Conservation (phyloP, 2,888 invertebrate species). For the Phengaris alcon region DNA sequence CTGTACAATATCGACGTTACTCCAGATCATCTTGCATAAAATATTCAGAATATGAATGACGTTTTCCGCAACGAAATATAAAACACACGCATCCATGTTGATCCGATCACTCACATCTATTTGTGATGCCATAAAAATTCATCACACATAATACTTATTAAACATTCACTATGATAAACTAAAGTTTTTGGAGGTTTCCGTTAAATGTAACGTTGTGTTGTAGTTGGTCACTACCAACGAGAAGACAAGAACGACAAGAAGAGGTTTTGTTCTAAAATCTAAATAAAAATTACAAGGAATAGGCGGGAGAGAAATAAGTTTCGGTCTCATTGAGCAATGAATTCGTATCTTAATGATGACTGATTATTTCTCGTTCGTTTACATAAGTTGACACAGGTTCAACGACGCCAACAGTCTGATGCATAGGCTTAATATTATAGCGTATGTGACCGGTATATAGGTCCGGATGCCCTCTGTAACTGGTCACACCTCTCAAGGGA, state of each 20-base stretch:
- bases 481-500: background rate
- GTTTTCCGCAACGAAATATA: background rate
- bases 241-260: too few relatives aligned
- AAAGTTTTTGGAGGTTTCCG: background rate
- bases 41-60: background rate
- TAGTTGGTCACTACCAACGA: too few relatives aligned
- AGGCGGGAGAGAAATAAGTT: too few relatives aligned
- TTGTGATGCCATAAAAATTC: slow-evolving; percentile 10
- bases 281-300: too few relatives aligned
- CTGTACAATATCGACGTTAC: background rate
- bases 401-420: too few relatives aligned
- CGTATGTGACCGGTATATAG: background rate
- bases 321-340: too few relatives aligned
- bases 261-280: too few relatives aligned
- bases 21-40: background rate
- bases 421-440: background rate
- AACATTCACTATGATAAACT: background rate
- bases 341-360: too few relatives aligned
- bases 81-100: background rate
- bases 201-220: background rate
- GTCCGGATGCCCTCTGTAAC: background rate
- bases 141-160: background rate
- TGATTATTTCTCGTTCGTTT: too few relatives aligned
- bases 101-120: slow-evolving; percentile 7
- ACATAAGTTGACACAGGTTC: too few relatives aligned